Percentiles rank a stretch among this genome's conserved stretches.
phyloP scores from a whole-genome alignment of 2,888 invertebrate genomes.

The Drosophila engyochracea region DNA sequence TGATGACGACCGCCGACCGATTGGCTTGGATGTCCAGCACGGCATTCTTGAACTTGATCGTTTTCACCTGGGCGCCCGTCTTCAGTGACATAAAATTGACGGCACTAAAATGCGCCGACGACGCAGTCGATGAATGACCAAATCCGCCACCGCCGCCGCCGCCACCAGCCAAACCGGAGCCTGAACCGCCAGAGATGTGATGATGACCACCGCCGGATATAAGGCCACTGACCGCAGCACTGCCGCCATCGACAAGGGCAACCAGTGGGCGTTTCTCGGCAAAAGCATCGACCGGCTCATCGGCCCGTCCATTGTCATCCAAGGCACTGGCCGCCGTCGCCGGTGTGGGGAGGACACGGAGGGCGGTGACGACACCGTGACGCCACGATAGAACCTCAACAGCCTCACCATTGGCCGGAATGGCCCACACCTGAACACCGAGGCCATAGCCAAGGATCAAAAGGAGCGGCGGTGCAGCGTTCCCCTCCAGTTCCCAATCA shows the following conservation, averaged over 20 bases:
- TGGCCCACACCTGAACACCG: slow-evolving; percentile 95
- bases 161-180: slow-evolving; percentile 87
- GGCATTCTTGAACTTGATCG: slow-evolving; percentile 96
- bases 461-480: slow-evolving; percentile 91
- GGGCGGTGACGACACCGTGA: slow-evolving; percentile 93
- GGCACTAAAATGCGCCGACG: slow-evolving; percentile 90
- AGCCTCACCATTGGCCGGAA: slow-evolving; percentile 96
- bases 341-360: slow-evolving; percentile 94
- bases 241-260: slow-evolving; percentile 94
- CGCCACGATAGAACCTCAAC: slow-evolving; percentile 97
- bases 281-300: slow-evolving; percentile 89
- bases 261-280: slow-evolving; percentile 94
- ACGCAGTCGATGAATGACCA: slow-evolving; percentile 71
- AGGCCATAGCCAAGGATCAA: slow-evolving; percentile 95
- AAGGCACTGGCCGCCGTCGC: slow-evolving; percentile 77
- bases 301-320: slow-evolving; percentile 85
- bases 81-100: slow-evolving; percentile 93
- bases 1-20: slow-evolving; percentile 93
- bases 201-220: slow-evolving; percentile 87
- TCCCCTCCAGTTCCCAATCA: slow-evolving; percentile 89
- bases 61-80: slow-evolving; percentile 87
- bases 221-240: slow-evolving; percentile 89
- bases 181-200: slow-evolving; percentile 1
- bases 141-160: slow-evolving; percentile 87
- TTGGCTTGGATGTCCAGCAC: slow-evolving; percentile 96